Percentiles rank a stretch among this genome's conserved stretches.
Conservation (phyloP, 2,113 vertebrate genomes). For the Cacatua alba region DNA sequence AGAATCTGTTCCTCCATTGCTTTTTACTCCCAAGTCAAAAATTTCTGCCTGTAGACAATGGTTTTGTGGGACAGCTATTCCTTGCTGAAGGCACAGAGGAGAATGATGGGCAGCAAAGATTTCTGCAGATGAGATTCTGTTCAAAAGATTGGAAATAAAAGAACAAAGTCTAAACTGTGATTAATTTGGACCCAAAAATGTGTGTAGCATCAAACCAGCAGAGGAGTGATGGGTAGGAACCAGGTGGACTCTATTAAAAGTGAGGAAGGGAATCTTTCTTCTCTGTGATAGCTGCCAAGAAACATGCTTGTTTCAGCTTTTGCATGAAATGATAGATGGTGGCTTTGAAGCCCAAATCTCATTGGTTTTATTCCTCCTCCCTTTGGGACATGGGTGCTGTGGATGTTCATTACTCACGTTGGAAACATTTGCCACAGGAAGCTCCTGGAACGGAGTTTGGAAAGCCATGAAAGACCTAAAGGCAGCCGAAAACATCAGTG, state of each 20-base stretch:
- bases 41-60: neutral
- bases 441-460: slow-evolving; percentile 52
- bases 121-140: neutral
- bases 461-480: slow-evolving; percentile 61
- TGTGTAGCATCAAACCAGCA: neutral
- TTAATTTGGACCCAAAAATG: neutral
- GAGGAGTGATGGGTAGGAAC: neutral
- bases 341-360: neutral
- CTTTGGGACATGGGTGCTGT: slow-evolving; percentile 63
- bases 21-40: neutral
- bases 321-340: slow-evolving; percentile 11
- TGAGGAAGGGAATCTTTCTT: neutral
- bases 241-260: slow-evolving; percentile 37
- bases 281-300: neutral
- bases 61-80: neutral
- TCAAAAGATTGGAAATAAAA: neutral
- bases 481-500: slow-evolving; percentile 38
- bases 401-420: slow-evolving; percentile 72
- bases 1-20: neutral
- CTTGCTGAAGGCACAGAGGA: neutral
- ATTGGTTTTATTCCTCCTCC: slow-evolving; percentile 12
- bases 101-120: neutral
- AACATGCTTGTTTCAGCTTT: slow-evolving; percentile 46
- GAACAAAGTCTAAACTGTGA: neutral
- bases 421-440: slow-evolving; percentile 74